These are phyloP conservation scores for Masnerella sp. DNA, from an alignment of 2,888 invertebrate genomes.

Conservation along the genomic window DNA sequence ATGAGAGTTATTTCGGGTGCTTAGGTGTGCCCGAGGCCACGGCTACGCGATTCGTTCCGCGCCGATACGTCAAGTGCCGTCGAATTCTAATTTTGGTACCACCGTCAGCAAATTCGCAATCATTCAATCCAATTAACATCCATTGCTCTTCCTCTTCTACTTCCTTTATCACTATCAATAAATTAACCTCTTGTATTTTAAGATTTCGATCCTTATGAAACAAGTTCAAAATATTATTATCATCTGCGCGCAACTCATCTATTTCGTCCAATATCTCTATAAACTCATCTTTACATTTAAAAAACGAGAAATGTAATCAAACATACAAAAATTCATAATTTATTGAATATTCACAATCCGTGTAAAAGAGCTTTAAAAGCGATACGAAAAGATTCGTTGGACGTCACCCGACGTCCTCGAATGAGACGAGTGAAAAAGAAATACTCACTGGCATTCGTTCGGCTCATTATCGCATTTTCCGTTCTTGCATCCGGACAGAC, in stretches of 20 bases:
- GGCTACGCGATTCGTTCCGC: constrained; percentile 25
- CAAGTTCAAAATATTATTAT: no score
- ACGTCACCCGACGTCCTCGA: not conserved
- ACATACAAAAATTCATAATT: no score
- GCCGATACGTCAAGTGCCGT: constrained; percentile 46
- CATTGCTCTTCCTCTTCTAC: not conserved
- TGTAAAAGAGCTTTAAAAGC: no score
- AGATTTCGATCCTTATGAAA: no score
- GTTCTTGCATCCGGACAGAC: constrained; percentile 93
- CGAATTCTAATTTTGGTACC: constrained; percentile 50
- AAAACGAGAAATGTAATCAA: no score
- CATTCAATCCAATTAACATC: constrained; percentile 5
- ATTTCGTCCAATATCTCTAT: no score
- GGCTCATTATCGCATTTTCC: constrained; percentile 95
- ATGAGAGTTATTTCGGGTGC: constrained; percentile 54
- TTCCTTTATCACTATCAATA: not conserved
- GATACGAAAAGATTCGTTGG: constrained; percentile 1
- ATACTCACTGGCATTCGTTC: constrained; percentile 97
- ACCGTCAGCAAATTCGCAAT: not conserved
- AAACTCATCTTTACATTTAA: no score
- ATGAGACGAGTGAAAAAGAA: constrained; percentile 14
- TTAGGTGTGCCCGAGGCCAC: constrained; percentile 20
- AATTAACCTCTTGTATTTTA: no score
- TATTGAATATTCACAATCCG: no score
- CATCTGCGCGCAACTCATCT: no score